Conservation (phyloP, 37 sponge, comb jelly and placozoan genomes). For the Geodia barretti region DNA sequence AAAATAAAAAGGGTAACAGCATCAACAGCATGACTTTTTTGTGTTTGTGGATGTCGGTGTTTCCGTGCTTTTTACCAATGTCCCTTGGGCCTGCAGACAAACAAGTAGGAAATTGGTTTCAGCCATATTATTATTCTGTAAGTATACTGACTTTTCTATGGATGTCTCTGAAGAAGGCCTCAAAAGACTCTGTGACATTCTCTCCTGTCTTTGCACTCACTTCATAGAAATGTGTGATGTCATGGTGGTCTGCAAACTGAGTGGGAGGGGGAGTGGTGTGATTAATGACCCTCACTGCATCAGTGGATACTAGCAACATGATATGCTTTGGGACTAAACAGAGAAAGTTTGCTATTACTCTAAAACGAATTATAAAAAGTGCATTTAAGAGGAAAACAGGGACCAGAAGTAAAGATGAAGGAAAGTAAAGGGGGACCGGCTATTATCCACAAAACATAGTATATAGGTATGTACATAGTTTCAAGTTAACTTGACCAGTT, state of each 20-base stretch:
- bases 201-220: conserved; percentile 79
- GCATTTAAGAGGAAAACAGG: no score
- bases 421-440: no score
- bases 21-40: neutral
- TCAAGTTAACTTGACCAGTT: no score
- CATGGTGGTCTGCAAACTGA: conserved; percentile 61
- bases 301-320: neutral
- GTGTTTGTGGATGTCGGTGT: neutral
- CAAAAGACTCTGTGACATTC: conserved; percentile 66
- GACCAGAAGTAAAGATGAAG: no score
- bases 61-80: neutral
- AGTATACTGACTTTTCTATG: conserved; percentile 49
- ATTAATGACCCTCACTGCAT: no score
- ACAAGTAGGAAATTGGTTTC: neutral
- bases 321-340: neutral
- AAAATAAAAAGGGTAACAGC: neutral
- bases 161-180: conserved; percentile 52
- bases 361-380: no score
- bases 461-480: no score
- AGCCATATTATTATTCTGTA: neutral
- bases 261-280: no score
- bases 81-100: neutral
- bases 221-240: conserved; percentile 67
- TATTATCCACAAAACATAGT: no score
- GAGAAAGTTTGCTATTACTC: neutral